phyloP scores from a whole-genome alignment of 2,113 vertebrate genomes.

The rabbit (Oryctolagus cuniculus) region DNA sequence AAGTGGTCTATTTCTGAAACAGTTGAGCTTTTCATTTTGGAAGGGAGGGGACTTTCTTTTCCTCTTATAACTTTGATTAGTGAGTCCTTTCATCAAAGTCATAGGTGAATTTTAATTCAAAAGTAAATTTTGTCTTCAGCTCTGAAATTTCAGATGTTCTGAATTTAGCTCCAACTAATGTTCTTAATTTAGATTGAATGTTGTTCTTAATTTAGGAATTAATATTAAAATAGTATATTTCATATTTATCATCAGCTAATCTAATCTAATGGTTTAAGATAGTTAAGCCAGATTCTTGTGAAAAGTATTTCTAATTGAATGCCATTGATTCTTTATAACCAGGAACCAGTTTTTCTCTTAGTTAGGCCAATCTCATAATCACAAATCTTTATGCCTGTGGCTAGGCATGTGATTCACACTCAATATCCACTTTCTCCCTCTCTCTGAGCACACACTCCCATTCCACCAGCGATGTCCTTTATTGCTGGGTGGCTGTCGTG shows the following conservation, averaged over 20 bases:
- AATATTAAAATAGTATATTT: conserved; percentile 17
- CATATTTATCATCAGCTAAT: background rate
- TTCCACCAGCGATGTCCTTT: background rate
- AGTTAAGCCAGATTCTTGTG: background rate
- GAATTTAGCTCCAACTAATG: background rate
- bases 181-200: background rate
- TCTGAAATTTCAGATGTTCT: conserved; percentile 32
- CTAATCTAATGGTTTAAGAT: conserved; percentile 41
- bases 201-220: conserved; percentile 54
- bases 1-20: conserved; percentile 25
- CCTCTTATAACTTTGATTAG: conserved; percentile 14
- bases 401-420: background rate
- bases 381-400: background rate
- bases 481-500: background rate
- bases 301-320: conserved; percentile 46
- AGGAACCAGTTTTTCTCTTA: background rate
- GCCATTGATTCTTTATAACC: background rate
- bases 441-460: background rate
- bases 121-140: conserved; percentile 15
- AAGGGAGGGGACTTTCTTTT: background rate
- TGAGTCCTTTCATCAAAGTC: background rate
- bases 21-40: background rate
- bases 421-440: background rate
- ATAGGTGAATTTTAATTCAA: conserved; percentile 53
- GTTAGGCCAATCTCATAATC: background rate